These are phyloP conservation scores for Netelia melanura DNA, from an alignment of 2,888 invertebrate genomes.

Conservation along the genomic window DNA sequence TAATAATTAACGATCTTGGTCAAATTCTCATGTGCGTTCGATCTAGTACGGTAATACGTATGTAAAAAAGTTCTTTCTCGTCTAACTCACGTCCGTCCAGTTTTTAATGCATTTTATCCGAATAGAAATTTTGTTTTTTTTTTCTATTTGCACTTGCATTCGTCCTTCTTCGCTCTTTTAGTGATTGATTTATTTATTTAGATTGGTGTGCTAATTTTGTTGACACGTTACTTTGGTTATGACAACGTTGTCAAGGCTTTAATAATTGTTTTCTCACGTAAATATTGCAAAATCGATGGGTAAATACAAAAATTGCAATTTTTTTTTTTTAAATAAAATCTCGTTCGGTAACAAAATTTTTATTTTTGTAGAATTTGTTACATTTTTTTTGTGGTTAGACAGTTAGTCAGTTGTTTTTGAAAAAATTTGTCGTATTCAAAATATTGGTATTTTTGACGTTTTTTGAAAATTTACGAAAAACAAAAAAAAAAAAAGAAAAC, in stretches of 20 bases:
- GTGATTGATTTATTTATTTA: slow-evolving; percentile 10
- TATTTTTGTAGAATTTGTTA: not conserved
- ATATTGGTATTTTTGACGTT: not conserved
- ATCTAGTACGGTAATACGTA: not conserved
- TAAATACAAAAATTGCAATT: too few relatives aligned
- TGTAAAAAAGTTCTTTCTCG: not conserved
- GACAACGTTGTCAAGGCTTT: slow-evolving; percentile 12
- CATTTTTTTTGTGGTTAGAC: not conserved
- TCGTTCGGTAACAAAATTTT: not conserved
- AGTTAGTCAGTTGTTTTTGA: not conserved
- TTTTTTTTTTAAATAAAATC: not conserved
- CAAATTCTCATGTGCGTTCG: slow-evolving; percentile 1
- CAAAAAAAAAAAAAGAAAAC: not conserved
- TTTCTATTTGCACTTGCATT: not conserved
- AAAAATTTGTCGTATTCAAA: too few relatives aligned
- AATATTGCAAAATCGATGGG: too few relatives aligned
- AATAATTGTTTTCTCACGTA: too few relatives aligned
- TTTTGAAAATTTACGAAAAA: not conserved
- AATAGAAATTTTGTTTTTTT: not conserved
- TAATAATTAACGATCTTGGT: not conserved
- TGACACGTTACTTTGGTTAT: slow-evolving; percentile 53
- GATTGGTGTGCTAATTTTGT: slow-evolving; percentile 4
- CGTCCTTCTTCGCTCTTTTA: slow-evolving; percentile 2
- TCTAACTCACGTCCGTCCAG: slow-evolving; percentile 23
- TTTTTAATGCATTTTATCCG: not conserved